Base-by-base conservation (phyloP, 2,113 vertebrate genomes). In the Girardinichthys multiradiatus region DNA sequence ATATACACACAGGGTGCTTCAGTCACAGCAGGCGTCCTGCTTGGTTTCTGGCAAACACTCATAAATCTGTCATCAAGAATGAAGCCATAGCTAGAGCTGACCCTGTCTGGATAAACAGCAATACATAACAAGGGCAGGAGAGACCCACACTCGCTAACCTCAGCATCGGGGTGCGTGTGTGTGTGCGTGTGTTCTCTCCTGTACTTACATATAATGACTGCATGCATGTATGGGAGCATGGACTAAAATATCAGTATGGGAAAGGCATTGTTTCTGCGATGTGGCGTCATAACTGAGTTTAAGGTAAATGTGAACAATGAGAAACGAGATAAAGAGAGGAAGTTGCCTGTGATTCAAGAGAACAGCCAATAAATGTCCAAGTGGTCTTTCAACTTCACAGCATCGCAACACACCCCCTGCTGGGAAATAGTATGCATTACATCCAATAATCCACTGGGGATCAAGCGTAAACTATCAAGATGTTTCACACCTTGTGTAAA, bases 31-130 rank as follows among this genome's bases (percentile, higher is more conserved):
- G 90, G 75, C 88, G 80, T 89, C 90, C 91, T 89, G 92, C 89
- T 87, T 85, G 89, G 82, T 92, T 90, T 90, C 87, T 92, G 92
- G 91, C 90, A 92, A 92, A 92, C 90, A 92, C 72, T 91, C 92
- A 92, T 93, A 93, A 93, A 93, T 92, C 92, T 93, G 92, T 93
- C 92, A 92, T 91, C 90, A 91, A 88, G 84, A 91, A 92, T 92
- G 90, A 93, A 93, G 91, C 90, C 92, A 91, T 92, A 68, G 76
- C 86, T 84, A 59, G 80, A 84, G 87, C 85, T 92, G 88, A 91
- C 91, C 92, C 92, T 84, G 91, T 92, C 90, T 91, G 92, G 90
- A 91, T 94, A 91, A 91, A 93, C 91, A 92, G 92, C 90, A 87
- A 92, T 90, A 84, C 88, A 91, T 87, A 91, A 92, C 87, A 90